Base-by-base conservation (phyloP, 2,888 invertebrate species). In the Cacoxenus indagator region DNA sequence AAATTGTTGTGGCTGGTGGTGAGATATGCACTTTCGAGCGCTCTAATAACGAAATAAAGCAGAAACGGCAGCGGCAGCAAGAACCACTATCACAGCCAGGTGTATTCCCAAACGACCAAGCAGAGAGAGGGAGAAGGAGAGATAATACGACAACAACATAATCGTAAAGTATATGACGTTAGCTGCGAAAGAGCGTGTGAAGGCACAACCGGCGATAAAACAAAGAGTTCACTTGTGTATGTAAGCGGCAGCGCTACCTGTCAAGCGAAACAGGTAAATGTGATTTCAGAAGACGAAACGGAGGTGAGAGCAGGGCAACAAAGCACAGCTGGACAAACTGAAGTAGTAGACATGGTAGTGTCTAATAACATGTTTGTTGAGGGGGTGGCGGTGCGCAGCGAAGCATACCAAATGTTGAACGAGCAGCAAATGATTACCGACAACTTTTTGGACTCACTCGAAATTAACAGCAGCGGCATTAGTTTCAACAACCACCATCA, bases 401-500 rank as follows among this genome's bases (percentile, higher is more conserved):
- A 81, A 83, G 81, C 81, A 75, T 81, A 78, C 83, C 76, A 81
- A 81, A 82, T 78, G 81, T 1, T 59, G 55, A 81, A 75, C 76
- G 76, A 80, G 8, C 72, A 70, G 74, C 72, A 69, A 55, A 67
- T 37, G 67, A 62, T 67, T 73, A 26, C 48, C 22, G 45, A 68
- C 31, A 72, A 74, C 76, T 80, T 80, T 74, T 59, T 73, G 65
- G 73, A 76, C 72, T 80, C 77, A 68, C 80, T 72, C 73, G 74
- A 14, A 24, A 22, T 19, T 3, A 27, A 22, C 62, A 62, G 54
- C 43, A 11, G 24, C 54, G 17, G 17, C 31, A 54, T 11, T 8
- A 26, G 59, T 14, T 37, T 14, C 14, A 37, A 37, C 37, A 11
- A 37, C 37, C 14, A 11, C 37, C 37, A 37, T 14, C 37, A 37